A percentile compares a stretch with the other conserved stretches of the same genome.
Conservation (phyloP, 2,888 invertebrate species). For the Eupeodes luniger region DNA sequence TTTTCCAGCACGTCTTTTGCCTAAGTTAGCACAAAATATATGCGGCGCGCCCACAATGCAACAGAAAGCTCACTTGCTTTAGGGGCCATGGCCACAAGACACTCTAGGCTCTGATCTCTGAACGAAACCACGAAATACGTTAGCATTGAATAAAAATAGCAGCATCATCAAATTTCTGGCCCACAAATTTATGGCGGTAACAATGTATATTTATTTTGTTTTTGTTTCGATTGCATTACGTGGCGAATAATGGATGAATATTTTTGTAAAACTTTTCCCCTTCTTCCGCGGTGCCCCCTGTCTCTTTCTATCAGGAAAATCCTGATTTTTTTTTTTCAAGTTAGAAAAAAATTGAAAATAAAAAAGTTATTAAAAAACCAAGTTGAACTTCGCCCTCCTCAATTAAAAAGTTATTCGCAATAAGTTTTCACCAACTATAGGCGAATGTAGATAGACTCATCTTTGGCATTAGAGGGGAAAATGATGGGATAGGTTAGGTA, state of each 20-base stretch:
- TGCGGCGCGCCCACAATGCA: slow-evolving; percentile 56
- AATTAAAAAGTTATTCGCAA: slow-evolving; percentile 76
- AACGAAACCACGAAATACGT: background rate
- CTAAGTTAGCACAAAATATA: slow-evolving; percentile 62
- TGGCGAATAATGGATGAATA: slow-evolving; percentile 16
- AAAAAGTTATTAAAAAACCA: slow-evolving; percentile 29
- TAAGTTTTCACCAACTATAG: slow-evolving; percentile 58
- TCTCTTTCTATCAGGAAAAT: slow-evolving; percentile 9
- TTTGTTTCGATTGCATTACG: slow-evolving; percentile 18
- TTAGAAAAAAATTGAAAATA: slow-evolving; percentile 5
- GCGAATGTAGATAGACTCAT: slow-evolving; percentile 9
- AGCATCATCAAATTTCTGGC: slow-evolving; percentile 69
- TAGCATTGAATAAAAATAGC: slow-evolving; percentile 48
- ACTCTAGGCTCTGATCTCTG: slow-evolving; percentile 41
- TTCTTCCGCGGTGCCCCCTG: slow-evolving; percentile 1
- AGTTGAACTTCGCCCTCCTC: slow-evolving; percentile 63
- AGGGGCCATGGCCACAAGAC: slow-evolving; percentile 69
- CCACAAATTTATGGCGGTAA: slow-evolving; percentile 69
- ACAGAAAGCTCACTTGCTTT: slow-evolving; percentile 25
- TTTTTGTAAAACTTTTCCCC: slow-evolving; percentile 35
- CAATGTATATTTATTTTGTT: slow-evolving; percentile 9
- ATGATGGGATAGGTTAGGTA: background rate
- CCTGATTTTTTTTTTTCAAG: background rate
- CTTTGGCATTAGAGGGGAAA: slow-evolving; percentile 26
- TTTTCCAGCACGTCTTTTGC: slow-evolving; percentile 37